A percentile compares a stretch with the other conserved stretches of the same genome.
Conservation (phyloP, 1,140 invertebrate genomes). For the Lepidurus apus region DNA sequence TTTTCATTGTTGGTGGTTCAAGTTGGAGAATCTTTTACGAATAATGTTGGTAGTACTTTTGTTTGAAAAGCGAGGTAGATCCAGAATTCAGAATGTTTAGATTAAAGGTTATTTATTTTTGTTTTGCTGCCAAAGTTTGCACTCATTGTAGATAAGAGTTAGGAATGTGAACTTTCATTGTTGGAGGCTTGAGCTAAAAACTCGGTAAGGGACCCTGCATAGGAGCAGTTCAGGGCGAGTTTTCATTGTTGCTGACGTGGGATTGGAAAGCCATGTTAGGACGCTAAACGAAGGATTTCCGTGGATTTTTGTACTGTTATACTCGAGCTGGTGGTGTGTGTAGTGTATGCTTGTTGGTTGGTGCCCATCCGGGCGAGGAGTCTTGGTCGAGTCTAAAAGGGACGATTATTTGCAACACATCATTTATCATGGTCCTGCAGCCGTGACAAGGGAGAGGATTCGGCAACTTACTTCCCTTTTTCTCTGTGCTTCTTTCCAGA, state of each 20-base stretch:
- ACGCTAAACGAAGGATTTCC: neutral
- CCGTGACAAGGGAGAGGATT: conserved; percentile 20
- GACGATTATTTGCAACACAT: conserved; percentile 19
- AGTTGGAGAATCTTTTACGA: no score
- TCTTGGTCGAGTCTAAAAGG: conserved; percentile 18
- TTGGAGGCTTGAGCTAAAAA: neutral
- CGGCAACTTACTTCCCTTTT: conserved; percentile 21
- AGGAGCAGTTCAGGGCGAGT: neutral
- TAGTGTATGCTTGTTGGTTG: conserved; percentile 9
- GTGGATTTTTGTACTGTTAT: neutral
- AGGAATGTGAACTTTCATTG: neutral
- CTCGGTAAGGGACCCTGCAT: neutral
- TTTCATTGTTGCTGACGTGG: neutral
- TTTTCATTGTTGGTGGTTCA: no score
- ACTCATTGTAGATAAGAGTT: no score
- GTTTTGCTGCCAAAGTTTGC: no score
- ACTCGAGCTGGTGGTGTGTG: neutral
- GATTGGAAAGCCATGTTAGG: neutral
- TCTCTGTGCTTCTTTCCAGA: neutral
- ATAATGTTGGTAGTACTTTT: no score
- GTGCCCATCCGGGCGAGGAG: conserved; percentile 9
- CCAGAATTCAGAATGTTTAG: no score
- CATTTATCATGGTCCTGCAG: neutral
- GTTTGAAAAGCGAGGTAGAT: no score
- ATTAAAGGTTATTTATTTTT: no score